Base-by-base conservation (phyloP, 2,113 vertebrate genomes). In the Pangasianodon gigas region DNA sequence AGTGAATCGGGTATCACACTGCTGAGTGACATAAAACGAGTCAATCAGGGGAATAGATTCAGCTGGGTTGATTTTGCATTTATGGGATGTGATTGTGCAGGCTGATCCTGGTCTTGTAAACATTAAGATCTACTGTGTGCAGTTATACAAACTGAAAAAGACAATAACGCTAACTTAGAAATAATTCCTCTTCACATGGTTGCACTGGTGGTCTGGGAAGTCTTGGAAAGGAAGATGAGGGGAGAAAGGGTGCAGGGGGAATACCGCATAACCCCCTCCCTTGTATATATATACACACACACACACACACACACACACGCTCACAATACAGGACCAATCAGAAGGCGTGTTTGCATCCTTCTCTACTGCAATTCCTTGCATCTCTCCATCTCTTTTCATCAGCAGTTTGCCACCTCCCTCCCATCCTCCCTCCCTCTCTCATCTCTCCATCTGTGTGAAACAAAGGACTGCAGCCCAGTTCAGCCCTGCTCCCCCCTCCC, bases 401-500 rank as follows among this genome's bases (percentile, higher is more conserved):
- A 82, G 80, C 88, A 79, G 86, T 75, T 84, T 65, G 84, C 82
- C 58, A 54, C 74, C 56, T 48, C 77, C 58, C 69, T 58, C 67
- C 19, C 62, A 10, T 32, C 48, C 52, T 69, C 80, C 51, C 87
- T 65, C 83, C 41, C 69, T 21, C 54, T 48, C 32, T n/a, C 84
- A 88, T 89, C 84, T 87, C 85, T 91, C 84, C 87, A 84, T 91
- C 87, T 91, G 88, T 86, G 91, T 52, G 83, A 91, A 91, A 91
- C 92, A 93, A 93, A 92, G 87, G 88, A 90, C 90, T 74, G 91
- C 91, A 89, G 71, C 87, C 62, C 62, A 52, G 77, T 81, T 79
- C 69, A 32, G 41, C 14, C n/a, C 81, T 51, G 9, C 56, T 51
- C 16, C 24, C 56, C 83, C 56, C 32, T 51, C 83, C 88, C 69